phyloP scores from a whole-genome alignment of 2,797 vertebrate species.

The Enteromius afrohamiltoni region DNA sequence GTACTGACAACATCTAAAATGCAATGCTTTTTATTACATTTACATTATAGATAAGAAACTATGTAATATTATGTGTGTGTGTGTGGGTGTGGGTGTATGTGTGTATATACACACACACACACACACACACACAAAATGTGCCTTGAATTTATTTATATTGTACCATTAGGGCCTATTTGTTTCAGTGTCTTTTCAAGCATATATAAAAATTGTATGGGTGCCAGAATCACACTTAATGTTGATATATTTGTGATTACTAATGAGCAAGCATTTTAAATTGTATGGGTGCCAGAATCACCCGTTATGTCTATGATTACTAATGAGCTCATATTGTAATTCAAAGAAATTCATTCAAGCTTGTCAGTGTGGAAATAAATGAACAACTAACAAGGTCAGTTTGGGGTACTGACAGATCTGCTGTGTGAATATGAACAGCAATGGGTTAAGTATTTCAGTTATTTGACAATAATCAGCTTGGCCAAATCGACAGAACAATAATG shows the following conservation, averaged over 20 bases:
- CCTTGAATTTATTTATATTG: neutral
- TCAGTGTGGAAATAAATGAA: neutral
- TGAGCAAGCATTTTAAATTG: neutral
- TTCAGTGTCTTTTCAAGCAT: neutral
- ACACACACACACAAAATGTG: no score
- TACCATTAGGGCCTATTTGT: neutral
- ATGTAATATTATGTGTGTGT: neutral
- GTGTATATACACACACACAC: no score
- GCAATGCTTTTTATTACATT: no score
- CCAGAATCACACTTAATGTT: neutral
- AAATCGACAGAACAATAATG: conserved; percentile 47
- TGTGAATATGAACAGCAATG: conserved; percentile 60
- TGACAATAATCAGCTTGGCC: conserved; percentile 33
- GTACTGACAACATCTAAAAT: neutral
- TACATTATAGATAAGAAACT: no score
- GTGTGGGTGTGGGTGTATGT: no score
- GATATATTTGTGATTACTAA: neutral
- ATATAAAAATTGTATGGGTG: neutral
- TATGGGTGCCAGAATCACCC: neutral
- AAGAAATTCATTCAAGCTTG: conserved; percentile 6
- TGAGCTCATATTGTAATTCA: conserved; percentile 47
- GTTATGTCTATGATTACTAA: neutral
- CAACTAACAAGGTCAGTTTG: conserved; percentile 14
- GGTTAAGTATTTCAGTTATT: conserved; percentile 45
- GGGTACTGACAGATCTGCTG: neutral